phyloP scores from a whole-genome alignment of 2,113 vertebrate genomes.

The Polyodon spathula region DNA sequence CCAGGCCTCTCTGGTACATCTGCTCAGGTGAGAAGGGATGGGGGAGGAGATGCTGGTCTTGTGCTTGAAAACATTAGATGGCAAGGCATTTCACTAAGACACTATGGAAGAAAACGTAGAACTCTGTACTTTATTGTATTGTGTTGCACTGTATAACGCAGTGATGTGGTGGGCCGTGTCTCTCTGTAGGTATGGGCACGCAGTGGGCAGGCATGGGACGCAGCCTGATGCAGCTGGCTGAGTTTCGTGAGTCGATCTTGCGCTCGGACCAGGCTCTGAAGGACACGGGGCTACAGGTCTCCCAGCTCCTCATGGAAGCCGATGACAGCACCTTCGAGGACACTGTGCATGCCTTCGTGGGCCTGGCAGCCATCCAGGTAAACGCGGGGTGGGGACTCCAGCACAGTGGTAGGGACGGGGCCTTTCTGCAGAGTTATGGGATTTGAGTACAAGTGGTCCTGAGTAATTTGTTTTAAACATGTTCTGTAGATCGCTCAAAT shows the following conservation, averaged over 20 bases:
- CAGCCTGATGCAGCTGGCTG: conserved; percentile 73
- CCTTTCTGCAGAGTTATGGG: neutral
- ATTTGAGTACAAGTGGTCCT: neutral
- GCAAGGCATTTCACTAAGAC: too few species aligned
- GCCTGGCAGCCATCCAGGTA: conserved; percentile 90
- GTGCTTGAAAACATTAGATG: too few species aligned
- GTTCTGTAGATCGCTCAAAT: conserved; percentile 76
- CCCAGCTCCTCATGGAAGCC: conserved; percentile 63
- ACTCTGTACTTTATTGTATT: too few species aligned
- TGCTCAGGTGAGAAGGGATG: conserved; percentile 92
- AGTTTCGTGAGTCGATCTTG: conserved; percentile 76
- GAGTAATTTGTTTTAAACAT: too few species aligned
- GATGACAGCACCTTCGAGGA: conserved; percentile 80
- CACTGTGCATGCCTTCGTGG: conserved; percentile 73
- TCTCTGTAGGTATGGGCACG: conserved; percentile 77
- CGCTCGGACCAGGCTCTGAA: conserved; percentile 69
- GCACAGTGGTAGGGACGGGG: neutral
- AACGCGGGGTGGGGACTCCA: neutral
- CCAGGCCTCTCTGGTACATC: conserved; percentile 82
- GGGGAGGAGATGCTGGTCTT: too few species aligned
- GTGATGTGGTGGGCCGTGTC: neutral
- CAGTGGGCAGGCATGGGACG: conserved; percentile 90
- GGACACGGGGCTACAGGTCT: conserved; percentile 71
- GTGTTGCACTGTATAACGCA: too few species aligned
- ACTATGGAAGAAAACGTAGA: too few species aligned